phyloP scores from a whole-genome alignment of 1,140 invertebrate genomes.

The Thrips palmi region DNA sequence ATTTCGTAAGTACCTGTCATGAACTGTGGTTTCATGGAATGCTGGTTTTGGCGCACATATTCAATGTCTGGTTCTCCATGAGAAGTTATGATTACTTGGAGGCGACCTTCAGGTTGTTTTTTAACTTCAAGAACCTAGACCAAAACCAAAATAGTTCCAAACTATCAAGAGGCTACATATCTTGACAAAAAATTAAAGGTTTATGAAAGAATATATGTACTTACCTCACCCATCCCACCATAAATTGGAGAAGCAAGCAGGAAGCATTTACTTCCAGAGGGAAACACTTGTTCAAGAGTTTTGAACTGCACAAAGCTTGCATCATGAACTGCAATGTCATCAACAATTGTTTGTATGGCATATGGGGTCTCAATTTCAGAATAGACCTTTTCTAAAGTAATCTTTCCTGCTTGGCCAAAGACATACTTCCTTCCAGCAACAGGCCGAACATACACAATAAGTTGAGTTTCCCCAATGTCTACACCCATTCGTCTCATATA shows the following conservation, averaged over 20 bases:
- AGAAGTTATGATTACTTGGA: conserved; percentile 20
- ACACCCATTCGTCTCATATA: conserved; percentile 39
- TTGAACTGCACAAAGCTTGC: conserved; percentile 20
- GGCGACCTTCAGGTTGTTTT: background rate
- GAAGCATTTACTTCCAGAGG: conserved; percentile 44
- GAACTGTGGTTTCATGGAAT: conserved; percentile 19
- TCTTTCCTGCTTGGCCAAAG: conserved; percentile 22
- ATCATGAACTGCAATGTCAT: conserved; percentile 33
- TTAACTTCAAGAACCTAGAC: background rate
- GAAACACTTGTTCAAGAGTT: conserved; percentile 52
- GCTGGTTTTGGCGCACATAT: conserved; percentile 18
- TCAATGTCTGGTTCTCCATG: conserved; percentile 24
- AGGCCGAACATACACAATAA: conserved; percentile 52
- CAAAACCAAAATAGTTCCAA: no score
- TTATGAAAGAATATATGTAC: background rate
- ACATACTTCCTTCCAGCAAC: conserved; percentile 45
- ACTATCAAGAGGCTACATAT: background rate
- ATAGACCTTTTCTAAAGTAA: conserved; percentile 2
- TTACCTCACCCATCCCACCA: conserved; percentile 30
- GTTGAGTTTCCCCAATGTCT: conserved; percentile 44
- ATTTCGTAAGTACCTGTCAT: conserved; percentile 18
- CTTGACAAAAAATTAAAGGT: no score
- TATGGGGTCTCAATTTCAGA: conserved; percentile 24
- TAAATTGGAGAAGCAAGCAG: conserved; percentile 62
- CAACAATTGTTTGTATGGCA: conserved; percentile 48